Evolutionary conservation across 2,888 invertebrate species (phyloP), one percentile per base, ranked within the genome.

Genomic region (Pomacea canaliculata): DNA sequence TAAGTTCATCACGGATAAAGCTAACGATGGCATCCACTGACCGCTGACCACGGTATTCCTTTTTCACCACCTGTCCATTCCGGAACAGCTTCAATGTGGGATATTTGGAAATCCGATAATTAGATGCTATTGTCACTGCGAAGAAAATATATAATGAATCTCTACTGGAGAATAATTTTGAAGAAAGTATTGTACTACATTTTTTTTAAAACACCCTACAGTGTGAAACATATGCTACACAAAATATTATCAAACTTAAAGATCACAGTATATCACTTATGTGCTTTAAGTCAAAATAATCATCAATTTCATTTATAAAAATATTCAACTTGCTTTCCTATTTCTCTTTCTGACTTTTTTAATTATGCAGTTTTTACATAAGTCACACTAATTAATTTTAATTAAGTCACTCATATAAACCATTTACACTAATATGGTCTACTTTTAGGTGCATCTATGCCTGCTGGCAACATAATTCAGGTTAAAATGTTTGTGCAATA

Each of bases 81-180:
- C 96, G 93, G 85, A 98, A 95, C 37, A 99, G 92, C 92, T 99
- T 99, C 77, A 99, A 91, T 9, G 99, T 99, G 10, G 99, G 99
- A 92, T 99, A 99, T 92, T 99, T 99, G 77, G 95, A 95, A 78
- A 99, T 98, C 89, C 98, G 97, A 92, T 97, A 99, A 84, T 96
- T 94, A 9, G 95, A 94, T 4, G 98, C 96, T 77, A 99, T 93
- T 37, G 94, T 92, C 79, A 92, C 94, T 94, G 88, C 12, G 81
- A 81, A 71, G 16, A 46, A 46, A 46, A 19, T 27, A 68, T 10
- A 27, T 12, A 68, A 68, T 60, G n/a, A 5, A 60, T 60, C 16
- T 19, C 4, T 60, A 60, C 7, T n/a, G 16, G n/a, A 60, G 18
- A 60, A 60, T 23, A 3, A 3, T 37, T 37, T 37, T 37, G 37